Percentiles rank a stretch among this genome's conserved stretches.
These are phyloP conservation scores for Oppia nitens DNA, from an alignment of 1,140 invertebrate genomes.

Conservation along the genomic window DNA sequence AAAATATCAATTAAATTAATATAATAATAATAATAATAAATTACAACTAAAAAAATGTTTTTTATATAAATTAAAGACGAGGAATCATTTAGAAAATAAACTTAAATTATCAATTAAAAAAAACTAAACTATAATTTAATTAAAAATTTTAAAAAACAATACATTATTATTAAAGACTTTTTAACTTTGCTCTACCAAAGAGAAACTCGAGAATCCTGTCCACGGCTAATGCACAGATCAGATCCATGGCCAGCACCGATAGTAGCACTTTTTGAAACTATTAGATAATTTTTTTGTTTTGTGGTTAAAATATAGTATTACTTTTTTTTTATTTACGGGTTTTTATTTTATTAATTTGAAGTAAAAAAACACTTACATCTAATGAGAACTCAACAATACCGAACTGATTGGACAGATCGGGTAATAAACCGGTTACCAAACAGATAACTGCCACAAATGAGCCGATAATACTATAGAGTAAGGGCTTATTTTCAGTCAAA, in stretches of 20 bases:
- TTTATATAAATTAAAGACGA: too few relatives aligned
- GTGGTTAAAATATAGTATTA: too few relatives aligned
- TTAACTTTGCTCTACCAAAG: constrained; percentile 36
- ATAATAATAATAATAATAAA: too few relatives aligned
- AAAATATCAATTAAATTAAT: too few relatives aligned
- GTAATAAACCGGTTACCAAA: constrained; percentile 53
- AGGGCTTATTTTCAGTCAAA: constrained; percentile 69
- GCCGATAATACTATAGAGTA: constrained; percentile 69
- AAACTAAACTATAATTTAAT: too few relatives aligned
- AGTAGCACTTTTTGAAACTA: constrained; percentile 70
- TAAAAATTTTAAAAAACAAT: not conserved
- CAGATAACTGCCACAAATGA: constrained; percentile 53
- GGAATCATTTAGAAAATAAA: too few relatives aligned
- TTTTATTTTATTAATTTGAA: constrained; percentile 5
- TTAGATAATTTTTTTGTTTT: constrained; percentile 27
- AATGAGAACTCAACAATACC: constrained; percentile 73
- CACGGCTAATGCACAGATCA: constrained; percentile 57
- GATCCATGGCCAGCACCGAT: constrained; percentile 57
- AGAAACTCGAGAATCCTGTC: constrained; percentile 71
- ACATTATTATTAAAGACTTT: not conserved
- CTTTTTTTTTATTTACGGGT: not conserved
- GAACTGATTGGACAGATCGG: constrained; percentile 59
- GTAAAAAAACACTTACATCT: constrained; percentile 43
- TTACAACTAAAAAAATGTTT: too few relatives aligned
- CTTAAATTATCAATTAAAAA: too few relatives aligned